A percentile compares a stretch with the other conserved stretches of the same genome.
Evolutionary conservation across 2,888 invertebrate genomes (phyloP).

Genomic region (Geophilus truncorum): DNA sequence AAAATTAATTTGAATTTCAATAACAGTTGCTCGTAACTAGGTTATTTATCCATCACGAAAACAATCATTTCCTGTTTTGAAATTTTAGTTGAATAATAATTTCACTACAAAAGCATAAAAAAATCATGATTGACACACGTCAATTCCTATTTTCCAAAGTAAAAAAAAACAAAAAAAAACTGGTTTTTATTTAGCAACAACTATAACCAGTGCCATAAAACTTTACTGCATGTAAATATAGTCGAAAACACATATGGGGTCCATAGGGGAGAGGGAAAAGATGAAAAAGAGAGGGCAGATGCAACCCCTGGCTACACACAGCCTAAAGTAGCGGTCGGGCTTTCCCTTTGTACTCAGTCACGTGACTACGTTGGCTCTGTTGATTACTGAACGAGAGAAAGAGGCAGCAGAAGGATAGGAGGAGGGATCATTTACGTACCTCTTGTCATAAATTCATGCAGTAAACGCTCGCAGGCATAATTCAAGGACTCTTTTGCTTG

Average conservation of each 20-base stretch:
- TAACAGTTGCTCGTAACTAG: no score
- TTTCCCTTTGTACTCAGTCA: background rate
- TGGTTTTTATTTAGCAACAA: no score
- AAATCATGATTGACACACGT: no score
- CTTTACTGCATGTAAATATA: background rate
- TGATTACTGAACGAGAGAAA: background rate
- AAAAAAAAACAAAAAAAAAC: background rate
- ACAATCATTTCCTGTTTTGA: no score
- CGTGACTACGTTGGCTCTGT: background rate
- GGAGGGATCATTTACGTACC: background rate
- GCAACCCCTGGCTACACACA: background rate
- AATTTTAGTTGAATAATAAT: no score
- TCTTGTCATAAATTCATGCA: constrained; percentile 2
- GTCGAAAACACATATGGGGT: background rate
- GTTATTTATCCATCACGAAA: no score
- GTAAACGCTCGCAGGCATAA: background rate
- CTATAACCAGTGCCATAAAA: background rate
- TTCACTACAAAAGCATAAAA: no score
- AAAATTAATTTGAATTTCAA: no score
- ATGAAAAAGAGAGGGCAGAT: no score
- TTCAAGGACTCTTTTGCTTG: background rate
- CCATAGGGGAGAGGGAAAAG: background rate
- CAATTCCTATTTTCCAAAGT: no score
- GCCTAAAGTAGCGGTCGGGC: background rate
- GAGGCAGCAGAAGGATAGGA: background rate